These are phyloP conservation scores for Ceryle rudis DNA, from an alignment of 2,797 vertebrate genomes.

Conservation along the genomic window DNA sequence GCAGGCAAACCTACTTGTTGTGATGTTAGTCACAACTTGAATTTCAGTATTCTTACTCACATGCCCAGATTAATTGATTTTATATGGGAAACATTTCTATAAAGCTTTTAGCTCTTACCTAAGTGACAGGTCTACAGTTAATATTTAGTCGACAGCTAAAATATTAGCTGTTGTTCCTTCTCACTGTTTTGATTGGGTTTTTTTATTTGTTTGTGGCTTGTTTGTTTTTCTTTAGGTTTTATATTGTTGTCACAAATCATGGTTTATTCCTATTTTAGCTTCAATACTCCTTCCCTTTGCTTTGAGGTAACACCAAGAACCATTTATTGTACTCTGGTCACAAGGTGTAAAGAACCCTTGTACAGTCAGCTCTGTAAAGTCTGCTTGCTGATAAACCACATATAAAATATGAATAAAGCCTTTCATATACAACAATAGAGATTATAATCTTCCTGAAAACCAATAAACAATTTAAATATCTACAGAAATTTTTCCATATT, in stretches of 20 bases:
- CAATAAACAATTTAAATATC: background rate
- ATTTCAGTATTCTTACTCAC: background rate
- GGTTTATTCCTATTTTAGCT: background rate
- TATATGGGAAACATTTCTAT: background rate
- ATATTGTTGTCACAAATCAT: background rate
- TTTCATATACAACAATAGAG: background rate
- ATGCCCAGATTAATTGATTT: background rate
- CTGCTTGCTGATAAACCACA: background rate
- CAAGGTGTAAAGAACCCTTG: background rate
- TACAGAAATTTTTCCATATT: background rate
- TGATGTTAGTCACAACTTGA: background rate
- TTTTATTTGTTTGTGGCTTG: too few relatives aligned
- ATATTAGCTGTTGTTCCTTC: background rate
- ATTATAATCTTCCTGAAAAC: background rate
- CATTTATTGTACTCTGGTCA: background rate
- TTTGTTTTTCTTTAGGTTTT: background rate
- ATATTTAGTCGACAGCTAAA: background rate
- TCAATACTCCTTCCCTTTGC: background rate
- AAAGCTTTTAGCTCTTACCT: background rate
- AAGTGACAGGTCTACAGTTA: background rate
- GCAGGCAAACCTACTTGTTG: background rate
- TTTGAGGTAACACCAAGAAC: background rate
- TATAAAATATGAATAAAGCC: background rate
- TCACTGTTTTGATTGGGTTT: background rate
- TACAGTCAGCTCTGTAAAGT: background rate